phyloP scores from a whole-genome alignment of 2,797 vertebrate genomes.

The Muraenolepis orangiensis region DNA sequence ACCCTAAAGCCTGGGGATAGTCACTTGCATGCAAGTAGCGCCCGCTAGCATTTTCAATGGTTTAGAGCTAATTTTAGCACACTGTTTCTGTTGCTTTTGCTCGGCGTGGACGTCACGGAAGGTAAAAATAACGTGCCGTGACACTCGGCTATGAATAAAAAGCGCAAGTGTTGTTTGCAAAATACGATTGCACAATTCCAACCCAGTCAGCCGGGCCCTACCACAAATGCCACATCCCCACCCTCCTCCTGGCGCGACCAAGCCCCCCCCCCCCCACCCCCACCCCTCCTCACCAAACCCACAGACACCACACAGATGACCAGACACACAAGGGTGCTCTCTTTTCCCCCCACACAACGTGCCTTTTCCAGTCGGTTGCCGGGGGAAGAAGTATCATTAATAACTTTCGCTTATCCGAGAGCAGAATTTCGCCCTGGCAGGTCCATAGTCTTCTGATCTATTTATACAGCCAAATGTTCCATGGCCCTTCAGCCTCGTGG shows the following conservation, averaged over 20 bases:
- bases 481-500: slow-evolving; percentile 56
- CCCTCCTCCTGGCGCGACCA: background rate
- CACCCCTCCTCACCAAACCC: slow-evolving; percentile 36
- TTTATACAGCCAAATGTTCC: slow-evolving; percentile 78
- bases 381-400: slow-evolving; percentile 71
- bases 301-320: slow-evolving; percentile 41
- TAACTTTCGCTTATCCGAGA: slow-evolving; percentile 76
- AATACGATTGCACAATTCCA: slow-evolving; percentile 77
- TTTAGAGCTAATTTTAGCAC: slow-evolving; percentile 76
- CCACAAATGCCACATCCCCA: slow-evolving; percentile 52
- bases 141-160: slow-evolving; percentile 70
- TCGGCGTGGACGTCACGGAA: slow-evolving; percentile 69
- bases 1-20: slow-evolving; percentile 45
- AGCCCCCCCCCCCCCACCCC: slow-evolving; percentile 41
- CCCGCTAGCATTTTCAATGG: slow-evolving; percentile 61
- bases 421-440: slow-evolving; percentile 65
- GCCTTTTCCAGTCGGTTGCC: slow-evolving; percentile 70
- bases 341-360: slow-evolving; percentile 60
- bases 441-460: slow-evolving; percentile 65
- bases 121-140: slow-evolving; percentile 72
- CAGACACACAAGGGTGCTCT: slow-evolving; percentile 61
- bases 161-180: slow-evolving; percentile 79
- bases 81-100: slow-evolving; percentile 79
- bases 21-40: slow-evolving; percentile 44
- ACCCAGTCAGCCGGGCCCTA: slow-evolving; percentile 56